A percentile compares a stretch with the other conserved stretches of the same genome.
phyloP scores from a whole-genome alignment of 2,888 invertebrate genomes.

The Balanococcus diminutus region DNA sequence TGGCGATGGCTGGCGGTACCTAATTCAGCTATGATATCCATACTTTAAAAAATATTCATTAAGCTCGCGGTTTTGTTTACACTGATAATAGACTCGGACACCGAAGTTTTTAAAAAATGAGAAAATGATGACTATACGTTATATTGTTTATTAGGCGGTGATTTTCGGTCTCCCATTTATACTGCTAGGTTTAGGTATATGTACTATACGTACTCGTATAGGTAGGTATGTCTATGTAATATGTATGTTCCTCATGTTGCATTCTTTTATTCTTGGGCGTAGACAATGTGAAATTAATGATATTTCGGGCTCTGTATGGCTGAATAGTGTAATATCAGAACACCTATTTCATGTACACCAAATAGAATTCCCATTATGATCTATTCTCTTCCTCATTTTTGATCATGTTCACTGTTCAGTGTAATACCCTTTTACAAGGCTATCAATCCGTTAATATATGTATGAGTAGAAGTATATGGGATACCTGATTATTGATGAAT shows the following conservation, averaged over 20 bases:
- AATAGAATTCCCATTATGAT: not conserved
- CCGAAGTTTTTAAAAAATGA: not conserved
- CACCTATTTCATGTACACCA: not conserved
- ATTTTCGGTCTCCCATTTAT: not conserved
- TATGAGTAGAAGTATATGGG: no score
- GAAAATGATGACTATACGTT: constrained; percentile 29
- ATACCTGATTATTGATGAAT: no score
- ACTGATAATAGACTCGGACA: not conserved
- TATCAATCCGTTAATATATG: not conserved
- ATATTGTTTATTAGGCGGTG: constrained; percentile 28
- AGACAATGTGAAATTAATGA: constrained; percentile 35
- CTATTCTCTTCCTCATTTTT: not conserved
- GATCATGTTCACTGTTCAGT: not conserved
- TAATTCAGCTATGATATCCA: not conserved
- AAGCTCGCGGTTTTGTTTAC: not conserved
- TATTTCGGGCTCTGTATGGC: not conserved
- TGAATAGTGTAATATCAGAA: not conserved
- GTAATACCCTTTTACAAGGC: not conserved
- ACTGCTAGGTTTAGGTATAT: no score
- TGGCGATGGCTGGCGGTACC: not conserved
- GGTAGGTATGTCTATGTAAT: no score
- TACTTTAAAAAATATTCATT: not conserved
- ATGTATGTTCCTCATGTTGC: not conserved
- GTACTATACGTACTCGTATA: no score
- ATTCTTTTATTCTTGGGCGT: not conserved